These are phyloP conservation scores for Plebejus melissa DNA, from an alignment of 2,888 invertebrate species.

Conservation along the genomic window DNA sequence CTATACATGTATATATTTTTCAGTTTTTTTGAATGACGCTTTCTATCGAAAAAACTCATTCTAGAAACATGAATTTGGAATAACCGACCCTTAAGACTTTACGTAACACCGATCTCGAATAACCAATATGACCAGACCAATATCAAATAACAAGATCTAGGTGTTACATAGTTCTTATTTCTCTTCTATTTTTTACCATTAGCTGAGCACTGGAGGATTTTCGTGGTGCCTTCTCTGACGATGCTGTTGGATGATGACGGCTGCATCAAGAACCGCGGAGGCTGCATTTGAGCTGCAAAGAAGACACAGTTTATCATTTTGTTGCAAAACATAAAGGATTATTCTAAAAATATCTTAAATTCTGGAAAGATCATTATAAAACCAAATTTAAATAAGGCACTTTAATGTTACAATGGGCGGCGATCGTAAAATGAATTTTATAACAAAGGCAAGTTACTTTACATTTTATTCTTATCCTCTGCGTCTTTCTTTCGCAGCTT, in stretches of 20 bases:
- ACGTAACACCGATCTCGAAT: no score
- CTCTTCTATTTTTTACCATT: slow-evolving; percentile 81
- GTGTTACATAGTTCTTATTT: neutral
- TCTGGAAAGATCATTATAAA: neutral
- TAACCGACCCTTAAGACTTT: no score
- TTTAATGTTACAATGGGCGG: slow-evolving; percentile 12
- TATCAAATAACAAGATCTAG: no score
- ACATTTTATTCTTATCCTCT: slow-evolving; percentile 13
- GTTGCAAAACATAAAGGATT: no score
- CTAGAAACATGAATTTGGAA: no score
- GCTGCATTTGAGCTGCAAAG: slow-evolving; percentile 82
- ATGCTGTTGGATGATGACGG: slow-evolving; percentile 92
- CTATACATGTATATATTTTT: no score
- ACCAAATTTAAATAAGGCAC: slow-evolving; percentile 20
- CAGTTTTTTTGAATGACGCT: no score
- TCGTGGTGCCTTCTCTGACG: slow-evolving; percentile 91
- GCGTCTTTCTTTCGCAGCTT: slow-evolving; percentile 8
- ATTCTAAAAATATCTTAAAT: neutral
- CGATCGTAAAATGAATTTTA: slow-evolving; percentile 27
- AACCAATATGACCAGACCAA: no score
- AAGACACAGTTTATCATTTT: slow-evolving; percentile 32
- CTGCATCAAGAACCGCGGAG: slow-evolving; percentile 92
- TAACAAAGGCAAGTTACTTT: slow-evolving; percentile 19
- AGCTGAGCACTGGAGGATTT: slow-evolving; percentile 95
- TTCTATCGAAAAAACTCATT: no score